These are phyloP conservation scores for Drosophila ezoana DNA, from an alignment of 2,888 invertebrate genomes.

Conservation along the genomic window DNA sequence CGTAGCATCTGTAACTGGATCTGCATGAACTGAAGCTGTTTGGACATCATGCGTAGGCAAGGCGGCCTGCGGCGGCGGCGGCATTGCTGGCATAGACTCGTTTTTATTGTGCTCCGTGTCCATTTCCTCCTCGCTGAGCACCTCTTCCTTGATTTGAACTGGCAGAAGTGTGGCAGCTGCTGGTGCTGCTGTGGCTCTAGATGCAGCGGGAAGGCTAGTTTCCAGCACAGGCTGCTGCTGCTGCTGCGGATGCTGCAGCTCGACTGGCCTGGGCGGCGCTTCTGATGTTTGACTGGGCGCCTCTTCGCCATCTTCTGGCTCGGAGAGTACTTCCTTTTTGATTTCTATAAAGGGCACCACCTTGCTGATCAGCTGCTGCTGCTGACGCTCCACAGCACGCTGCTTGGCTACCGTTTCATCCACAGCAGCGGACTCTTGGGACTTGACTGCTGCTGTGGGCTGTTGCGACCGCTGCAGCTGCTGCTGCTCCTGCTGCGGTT, in stretches of 20 bases:
- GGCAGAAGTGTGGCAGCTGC: neutral
- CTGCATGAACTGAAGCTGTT: neutral
- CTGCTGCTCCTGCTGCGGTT: neutral
- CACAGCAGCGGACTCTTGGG: conserved; percentile 9
- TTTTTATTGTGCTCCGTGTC: conserved; percentile 41
- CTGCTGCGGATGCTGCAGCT: conserved; percentile 33
- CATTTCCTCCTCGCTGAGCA: conserved; percentile 79
- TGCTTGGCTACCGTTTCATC: conserved; percentile 36
- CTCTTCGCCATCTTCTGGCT: conserved; percentile 68
- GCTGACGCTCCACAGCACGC: conserved; percentile 61
- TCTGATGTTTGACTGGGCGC: neutral
- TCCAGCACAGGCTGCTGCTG: conserved; percentile 14
- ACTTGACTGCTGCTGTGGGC: neutral
- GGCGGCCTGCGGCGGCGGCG: conserved; percentile 19
- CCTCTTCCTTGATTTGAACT: conserved; percentile 73
- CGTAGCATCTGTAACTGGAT: neutral
- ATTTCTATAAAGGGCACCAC: conserved; percentile 81
- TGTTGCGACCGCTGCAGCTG: neutral
- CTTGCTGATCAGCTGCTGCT: conserved; percentile 67
- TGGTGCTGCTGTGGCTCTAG: neutral
- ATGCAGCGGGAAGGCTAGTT: neutral
- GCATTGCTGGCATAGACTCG: conserved; percentile 14
- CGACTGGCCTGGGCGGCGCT: conserved; percentile 35
- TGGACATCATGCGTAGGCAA: conserved; percentile 16
- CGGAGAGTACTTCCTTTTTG: conserved; percentile 79